Evolutionary conservation across 2,113 vertebrate genomes (phyloP), one percentile per base, ranked within the genome.

Genomic region (Alligator mississippiensis): DNA sequence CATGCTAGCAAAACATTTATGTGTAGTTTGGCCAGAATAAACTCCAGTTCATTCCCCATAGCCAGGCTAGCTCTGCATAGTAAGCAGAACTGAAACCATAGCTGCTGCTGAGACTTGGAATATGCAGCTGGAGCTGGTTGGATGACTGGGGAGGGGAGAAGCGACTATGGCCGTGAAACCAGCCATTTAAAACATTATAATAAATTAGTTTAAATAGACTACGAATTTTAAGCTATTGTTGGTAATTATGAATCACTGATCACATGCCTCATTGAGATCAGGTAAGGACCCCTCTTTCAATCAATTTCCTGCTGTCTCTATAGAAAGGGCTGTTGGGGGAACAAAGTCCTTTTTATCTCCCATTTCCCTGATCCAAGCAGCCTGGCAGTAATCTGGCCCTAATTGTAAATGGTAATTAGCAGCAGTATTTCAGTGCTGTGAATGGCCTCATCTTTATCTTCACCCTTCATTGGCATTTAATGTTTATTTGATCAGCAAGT

Each of bases 381-480:
- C 14, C 19, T 16, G 72, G 30, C 64, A 61, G 1, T 2, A 4
- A 47, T 5, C 38, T 8, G 3, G 64, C 62, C 34, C 59, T 18
- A 5, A 57, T 0, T 84, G 38, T 1, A 1, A 47, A 1, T 0
- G 1, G 24, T 6, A n/a, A 68, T 3, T 3, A 28, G 62, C 66
- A 15, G 12, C 1, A 0, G 17, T 3, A 34, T 24, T 54, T 64
- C 17, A 10, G 30, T 76, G 77, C 76, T 57, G 64, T 2, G 4
- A 58, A 55, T 0, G 1, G 0, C 54, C 1, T 0, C 1, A 1
- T 21, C 55, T 22, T 84, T 27, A 54, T 57, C 28, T 61, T n/a
- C 89, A 6, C 15, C 25, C 70, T 17, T 78, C 27, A 0, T 1
- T 0, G 11, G 54, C 7, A 5, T 4, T 0, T 0, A 5, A 9